Base-by-base conservation (phyloP, 2,888 invertebrate genomes). In the Drosophila nigricruria region DNA sequence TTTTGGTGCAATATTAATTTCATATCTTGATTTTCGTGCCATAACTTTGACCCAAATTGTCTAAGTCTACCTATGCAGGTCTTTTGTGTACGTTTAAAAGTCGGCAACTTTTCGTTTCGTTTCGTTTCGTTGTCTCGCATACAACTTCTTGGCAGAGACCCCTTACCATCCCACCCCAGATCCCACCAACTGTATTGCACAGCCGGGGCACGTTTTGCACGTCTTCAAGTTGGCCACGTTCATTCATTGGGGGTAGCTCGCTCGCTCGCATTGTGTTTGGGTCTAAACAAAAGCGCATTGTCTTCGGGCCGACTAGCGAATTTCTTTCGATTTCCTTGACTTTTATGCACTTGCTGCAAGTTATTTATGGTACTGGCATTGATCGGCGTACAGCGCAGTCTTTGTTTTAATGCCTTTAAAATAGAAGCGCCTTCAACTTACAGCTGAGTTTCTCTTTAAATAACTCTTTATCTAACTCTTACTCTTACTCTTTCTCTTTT, bases 321-420 rank as follows among this genome's bases (percentile, higher is more conserved):
- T 75, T 86, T 82, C 81, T 81, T 86, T 89, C 89, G 88, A 88
- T 86, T 85, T 85, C 86, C 84, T 85, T 85, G 84, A 89, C 84
- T 89, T 88, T 85, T 85, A 89, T 85, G 89, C 84, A 85, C 85
- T 89, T 71, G 85, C 88, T 86, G 90, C 73, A 75, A 87, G 89
- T 87, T 90, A 87, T 87, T 87, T 87, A 90, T 90, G 90, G 70
- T 57, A 60, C 74, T 87, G 90, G 89, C 90, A 88, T 85, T 88
- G 84, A 84, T 30, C 62, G 43, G 47, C n/a, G 65, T 30, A 23
- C 23, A 34, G 43, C 42, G 43, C 20, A 40, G 49, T 49, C 73
- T 61, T 79, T 74, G 81, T 79, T 68, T 43, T 59, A 77, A 62
- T 53, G 52, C 40, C 58, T 64, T 23, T 25, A 49, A 70, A 61